These are phyloP conservation scores for Neodontobutis hainanensis DNA, from an alignment of 2,113 vertebrate species.

Conservation along the genomic window DNA sequence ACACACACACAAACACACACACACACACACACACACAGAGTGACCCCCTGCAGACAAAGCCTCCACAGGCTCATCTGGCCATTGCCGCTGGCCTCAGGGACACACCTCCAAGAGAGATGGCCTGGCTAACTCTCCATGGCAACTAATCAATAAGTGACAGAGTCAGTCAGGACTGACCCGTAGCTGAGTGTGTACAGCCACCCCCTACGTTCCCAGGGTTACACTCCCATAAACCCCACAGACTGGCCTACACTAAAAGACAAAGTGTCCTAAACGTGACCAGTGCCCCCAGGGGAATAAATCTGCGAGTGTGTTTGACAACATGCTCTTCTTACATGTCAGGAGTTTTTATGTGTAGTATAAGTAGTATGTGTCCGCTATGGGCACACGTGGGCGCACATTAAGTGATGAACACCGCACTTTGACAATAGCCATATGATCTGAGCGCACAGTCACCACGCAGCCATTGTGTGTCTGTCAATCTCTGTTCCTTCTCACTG, in stretches of 20 bases:
- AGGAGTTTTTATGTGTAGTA: not conserved
- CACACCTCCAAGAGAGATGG: conserved; percentile 87
- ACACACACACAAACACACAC: conserved; percentile 9
- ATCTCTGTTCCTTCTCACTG: conserved; percentile 70
- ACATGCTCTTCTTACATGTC: not conserved
- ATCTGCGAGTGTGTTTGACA: not conserved
- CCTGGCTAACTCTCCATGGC: conserved; percentile 92
- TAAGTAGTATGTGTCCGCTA: not conserved
- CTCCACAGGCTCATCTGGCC: conserved; percentile 82
- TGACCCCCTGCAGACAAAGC: conserved; percentile 69
- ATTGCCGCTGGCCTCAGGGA: conserved; percentile 82
- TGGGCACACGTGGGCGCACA: conserved; percentile 13
- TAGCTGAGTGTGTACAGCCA: conserved; percentile 52
- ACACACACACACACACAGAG: conserved; percentile 27
- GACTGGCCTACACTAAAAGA: conserved; percentile 20
- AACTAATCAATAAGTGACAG: conserved; percentile 96
- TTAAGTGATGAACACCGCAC: conserved; percentile 37
- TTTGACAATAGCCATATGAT: conserved; percentile 66
- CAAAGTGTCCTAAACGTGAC: conserved; percentile 28
- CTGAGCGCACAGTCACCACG: conserved; percentile 32
- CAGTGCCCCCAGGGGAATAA: conserved; percentile 14
- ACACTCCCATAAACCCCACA: conserved; percentile 56
- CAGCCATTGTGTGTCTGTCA: conserved; percentile 75
- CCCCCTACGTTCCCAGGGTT: conserved; percentile 72
- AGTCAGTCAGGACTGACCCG: conserved; percentile 80